Evolutionary conservation across 53 echinoderm and acorn worm species (phyloP), one percentile per base, ranked within the genome.

Genomic region (Astropecten irregularis): DNA sequence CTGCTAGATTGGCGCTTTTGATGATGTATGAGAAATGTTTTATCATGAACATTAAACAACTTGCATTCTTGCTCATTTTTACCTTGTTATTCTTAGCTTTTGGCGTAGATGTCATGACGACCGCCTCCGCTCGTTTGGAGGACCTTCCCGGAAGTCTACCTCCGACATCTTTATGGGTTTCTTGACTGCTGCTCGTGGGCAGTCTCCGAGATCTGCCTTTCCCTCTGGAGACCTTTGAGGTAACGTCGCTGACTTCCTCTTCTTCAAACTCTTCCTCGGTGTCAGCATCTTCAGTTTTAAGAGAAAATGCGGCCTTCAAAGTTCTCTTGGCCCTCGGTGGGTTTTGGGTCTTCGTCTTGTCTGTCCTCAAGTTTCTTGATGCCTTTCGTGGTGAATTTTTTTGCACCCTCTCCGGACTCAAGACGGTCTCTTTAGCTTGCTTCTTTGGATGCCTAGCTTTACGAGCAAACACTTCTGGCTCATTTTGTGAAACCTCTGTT

Each of bases 71-170:
- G n/a, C n/a, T n/a, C n/a, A n/a, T n/a, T n/a, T n/a, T 62, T 7
- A 79, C 83, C 84, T 84, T 83, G 39, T 0, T 52, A 14, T 65
- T 73, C 74, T 76, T 52, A 25, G 44, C 50, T 73, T 85, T 74
- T 2, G 86, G 86, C 16, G 86, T 64, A 11, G 86, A 85, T 52
- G 86, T 76, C 73, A 76, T 23, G 42, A 76, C 66, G 23, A 51
- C 38, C 5, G 33, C 4, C 27, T 48, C 79, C 18, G 49, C 42
- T 31, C 5, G 61, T 32, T 30, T 36, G 20, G 33, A 47, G 16
- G 79, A 37, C 61, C 56, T 32, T 33, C 61, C 20, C 38, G 36
- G 8, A 53, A 4, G 8, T 30, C 22, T 21, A 30, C 18, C 36
- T 36, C 68, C n/a, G 4, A 21, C 11, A 28, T 19, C 47, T 30